These are phyloP conservation scores for Tachysurus fulvidraco DNA, from an alignment of 2,113 vertebrate species.

Conservation along the genomic window DNA sequence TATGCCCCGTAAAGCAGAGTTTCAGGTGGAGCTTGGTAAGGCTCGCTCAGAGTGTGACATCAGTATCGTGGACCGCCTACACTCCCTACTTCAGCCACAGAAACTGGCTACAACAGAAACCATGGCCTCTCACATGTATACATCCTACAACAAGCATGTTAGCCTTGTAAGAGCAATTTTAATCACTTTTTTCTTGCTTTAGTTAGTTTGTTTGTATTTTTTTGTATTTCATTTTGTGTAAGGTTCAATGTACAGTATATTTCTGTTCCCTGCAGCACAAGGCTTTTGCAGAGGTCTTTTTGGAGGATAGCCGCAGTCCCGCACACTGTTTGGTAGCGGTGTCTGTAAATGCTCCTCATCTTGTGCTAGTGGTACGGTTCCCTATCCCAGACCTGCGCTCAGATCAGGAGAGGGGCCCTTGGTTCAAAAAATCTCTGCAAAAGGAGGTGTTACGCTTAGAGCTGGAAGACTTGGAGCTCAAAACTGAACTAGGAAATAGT, in stretches of 20 bases:
- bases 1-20: slow-evolving; percentile 89
- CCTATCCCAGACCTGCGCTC: slow-evolving; percentile 96
- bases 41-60: slow-evolving; percentile 90
- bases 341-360: slow-evolving; percentile 80
- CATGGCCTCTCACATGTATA: slow-evolving; percentile 97
- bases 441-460: slow-evolving; percentile 89
- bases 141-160: slow-evolving; percentile 92
- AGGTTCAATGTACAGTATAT: not conserved
- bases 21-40: slow-evolving; percentile 84
- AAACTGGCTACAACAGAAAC: slow-evolving; percentile 89
- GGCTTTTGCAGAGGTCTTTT: slow-evolving; percentile 96
- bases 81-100: slow-evolving; percentile 93
- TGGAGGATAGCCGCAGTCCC: slow-evolving; percentile 88
- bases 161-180: slow-evolving; percentile 81
- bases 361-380: slow-evolving; percentile 87
- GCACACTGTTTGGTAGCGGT: slow-evolving; percentile 83
- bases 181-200: not conserved
- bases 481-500: slow-evolving; percentile 88
- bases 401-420: slow-evolving; percentile 94
- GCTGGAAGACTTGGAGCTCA: slow-evolving; percentile 85
- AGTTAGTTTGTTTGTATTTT: not conserved
- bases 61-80: slow-evolving; percentile 96
- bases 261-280: slow-evolving; percentile 80
- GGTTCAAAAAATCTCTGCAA: slow-evolving; percentile 97
- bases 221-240: not conserved